Conservation (phyloP, 2,113 vertebrate genomes). For the Agelaius tricolor region DNA sequence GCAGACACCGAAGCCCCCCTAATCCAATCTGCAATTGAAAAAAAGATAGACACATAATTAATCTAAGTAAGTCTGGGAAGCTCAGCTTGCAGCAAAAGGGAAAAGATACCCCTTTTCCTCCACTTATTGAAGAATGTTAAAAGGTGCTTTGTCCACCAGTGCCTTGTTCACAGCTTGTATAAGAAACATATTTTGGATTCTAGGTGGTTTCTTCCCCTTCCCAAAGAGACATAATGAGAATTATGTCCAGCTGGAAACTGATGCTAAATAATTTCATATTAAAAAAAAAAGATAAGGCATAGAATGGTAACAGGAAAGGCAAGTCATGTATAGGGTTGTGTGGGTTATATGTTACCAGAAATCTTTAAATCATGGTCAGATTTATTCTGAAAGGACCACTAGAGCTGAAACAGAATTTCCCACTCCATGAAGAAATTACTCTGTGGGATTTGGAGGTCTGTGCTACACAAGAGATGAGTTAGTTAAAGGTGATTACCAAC, state of each 20-base stretch:
- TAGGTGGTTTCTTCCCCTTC: background rate
- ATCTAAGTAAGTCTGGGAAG: background rate
- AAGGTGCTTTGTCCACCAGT: background rate
- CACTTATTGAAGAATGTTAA: background rate
- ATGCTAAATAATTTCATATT: background rate
- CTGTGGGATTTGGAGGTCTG: background rate
- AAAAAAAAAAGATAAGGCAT: background rate
- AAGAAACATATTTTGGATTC: background rate
- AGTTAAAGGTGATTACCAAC: background rate
- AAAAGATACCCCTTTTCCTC: background rate
- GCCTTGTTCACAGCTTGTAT: background rate
- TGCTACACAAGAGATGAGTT: background rate
- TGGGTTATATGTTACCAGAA: background rate
- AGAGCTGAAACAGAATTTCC: background rate
- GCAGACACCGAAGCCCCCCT: background rate
- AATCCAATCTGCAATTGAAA: background rate
- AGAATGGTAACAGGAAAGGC: constrained; percentile 8
- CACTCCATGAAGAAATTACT: background rate
- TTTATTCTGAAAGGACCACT: background rate
- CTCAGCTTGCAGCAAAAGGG: background rate
- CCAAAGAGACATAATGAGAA: background rate
- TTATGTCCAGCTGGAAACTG: background rate
- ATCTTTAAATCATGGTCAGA: background rate
- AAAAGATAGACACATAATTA: background rate
- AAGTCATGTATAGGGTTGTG: background rate